Evolutionary conservation across 2,113 vertebrate genomes (phyloP).

Genomic region (Melanerpes formicivorus): DNA sequence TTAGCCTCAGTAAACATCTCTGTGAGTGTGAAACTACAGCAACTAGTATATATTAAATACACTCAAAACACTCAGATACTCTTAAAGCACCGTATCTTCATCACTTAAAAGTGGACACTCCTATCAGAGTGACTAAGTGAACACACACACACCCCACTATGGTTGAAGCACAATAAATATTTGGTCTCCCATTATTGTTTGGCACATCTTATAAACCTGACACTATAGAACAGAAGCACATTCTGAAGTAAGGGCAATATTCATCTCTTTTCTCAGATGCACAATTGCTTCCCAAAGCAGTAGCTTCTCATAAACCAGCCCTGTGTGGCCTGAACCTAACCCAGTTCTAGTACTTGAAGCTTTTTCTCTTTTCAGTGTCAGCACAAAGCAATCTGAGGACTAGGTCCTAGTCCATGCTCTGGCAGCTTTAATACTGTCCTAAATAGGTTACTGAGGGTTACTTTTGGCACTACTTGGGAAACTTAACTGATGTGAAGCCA

Average conservation of each 20-base stretch:
- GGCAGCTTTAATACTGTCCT: not conserved
- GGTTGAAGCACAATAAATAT: not conserved
- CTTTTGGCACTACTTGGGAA: constrained; percentile 14
- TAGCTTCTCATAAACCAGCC: constrained; percentile 1
- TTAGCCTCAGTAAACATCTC: not conserved
- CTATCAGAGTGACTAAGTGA: not conserved
- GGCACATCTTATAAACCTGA: not conserved
- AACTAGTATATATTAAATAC: not conserved
- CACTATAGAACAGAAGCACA: not conserved
- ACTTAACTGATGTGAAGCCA: constrained; percentile 31
- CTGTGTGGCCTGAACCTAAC: not conserved
- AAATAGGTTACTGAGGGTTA: constrained; percentile 35
- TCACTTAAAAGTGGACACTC: not conserved
- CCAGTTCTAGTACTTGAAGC: not conserved
- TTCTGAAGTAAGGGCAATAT: not conserved
- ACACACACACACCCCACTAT: not conserved
- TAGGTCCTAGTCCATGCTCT: not conserved
- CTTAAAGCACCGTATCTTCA: not conserved
- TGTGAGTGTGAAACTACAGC: not conserved
- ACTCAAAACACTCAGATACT: not conserved
- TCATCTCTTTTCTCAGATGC: not conserved
- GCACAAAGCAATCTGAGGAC: not conserved
- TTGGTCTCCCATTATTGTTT: not conserved
- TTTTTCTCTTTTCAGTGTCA: constrained; percentile 1
- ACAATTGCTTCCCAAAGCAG: constrained; percentile 6